A percentile compares a stretch with the other conserved stretches of the same genome.
phyloP scores from a whole-genome alignment of 2,888 invertebrate genomes.

The Rhaphigaster nebulosa region DNA sequence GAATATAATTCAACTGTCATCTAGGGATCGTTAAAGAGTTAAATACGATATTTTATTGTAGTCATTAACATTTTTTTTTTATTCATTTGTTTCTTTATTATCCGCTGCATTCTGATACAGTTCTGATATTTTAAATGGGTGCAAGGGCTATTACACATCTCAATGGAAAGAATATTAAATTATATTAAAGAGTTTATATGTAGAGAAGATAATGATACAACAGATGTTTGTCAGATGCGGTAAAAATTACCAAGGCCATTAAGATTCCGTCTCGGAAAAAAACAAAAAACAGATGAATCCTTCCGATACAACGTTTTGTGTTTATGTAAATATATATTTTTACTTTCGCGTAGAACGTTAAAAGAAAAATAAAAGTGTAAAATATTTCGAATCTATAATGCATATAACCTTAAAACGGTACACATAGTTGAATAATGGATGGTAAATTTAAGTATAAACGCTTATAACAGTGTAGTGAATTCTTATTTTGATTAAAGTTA shows the following conservation, averaged over 20 bases:
- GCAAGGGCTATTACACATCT: neutral
- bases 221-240: slow-evolving; percentile 49
- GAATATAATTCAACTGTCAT: neutral
- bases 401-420: too few species aligned
- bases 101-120: neutral
- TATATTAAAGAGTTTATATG: neutral
- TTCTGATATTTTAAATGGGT: neutral
- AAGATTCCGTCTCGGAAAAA: neutral
- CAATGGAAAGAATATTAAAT: neutral
- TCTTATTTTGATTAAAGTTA: too few species aligned
- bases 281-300: neutral
- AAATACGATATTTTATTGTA: neutral
- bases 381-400: too few species aligned
- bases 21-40: neutral
- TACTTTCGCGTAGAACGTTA: neutral
- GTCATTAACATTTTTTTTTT: neutral
- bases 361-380: too few species aligned
- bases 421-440: too few species aligned
- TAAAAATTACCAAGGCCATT: slow-evolving; percentile 30
- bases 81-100: neutral
- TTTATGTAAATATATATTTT: neutral
- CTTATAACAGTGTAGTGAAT: too few species aligned
- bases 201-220: slow-evolving; percentile 11
- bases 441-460: too few species aligned
- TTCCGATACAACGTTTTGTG: neutral